Evolutionary conservation across 1,140 invertebrate species (phyloP).

Genomic region (Riptortus pedestris): DNA sequence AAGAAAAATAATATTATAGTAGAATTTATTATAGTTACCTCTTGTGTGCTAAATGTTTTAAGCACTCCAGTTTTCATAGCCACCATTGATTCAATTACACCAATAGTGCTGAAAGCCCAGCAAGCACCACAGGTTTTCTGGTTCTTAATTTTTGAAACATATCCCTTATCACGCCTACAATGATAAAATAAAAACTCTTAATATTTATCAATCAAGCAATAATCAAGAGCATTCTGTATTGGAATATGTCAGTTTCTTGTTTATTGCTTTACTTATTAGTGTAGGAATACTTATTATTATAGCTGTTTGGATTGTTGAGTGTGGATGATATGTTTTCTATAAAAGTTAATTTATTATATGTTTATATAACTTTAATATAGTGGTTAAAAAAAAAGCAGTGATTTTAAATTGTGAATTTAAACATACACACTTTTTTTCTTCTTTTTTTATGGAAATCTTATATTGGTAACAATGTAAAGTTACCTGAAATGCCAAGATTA

Average conservation of each 20-base stretch:
- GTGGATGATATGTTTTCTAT: background rate
- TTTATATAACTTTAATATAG: background rate
- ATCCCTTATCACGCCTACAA: constrained; percentile 54
- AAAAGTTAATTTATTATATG: too few relatives aligned
- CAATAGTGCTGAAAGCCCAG: constrained; percentile 75
- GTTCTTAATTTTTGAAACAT: constrained; percentile 57
- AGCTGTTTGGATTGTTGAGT: background rate
- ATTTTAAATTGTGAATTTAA: too few relatives aligned
- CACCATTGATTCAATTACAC: constrained; percentile 65
- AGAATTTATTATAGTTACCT: too few relatives aligned
- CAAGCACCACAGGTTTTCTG: constrained; percentile 75
- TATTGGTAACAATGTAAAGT: too few relatives aligned
- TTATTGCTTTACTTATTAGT: background rate
- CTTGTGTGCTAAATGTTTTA: constrained; percentile 60
- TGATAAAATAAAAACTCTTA: constrained; percentile 1
- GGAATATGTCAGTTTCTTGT: too few relatives aligned
- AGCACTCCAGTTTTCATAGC: constrained; percentile 55
- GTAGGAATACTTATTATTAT: too few relatives aligned
- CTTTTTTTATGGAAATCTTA: too few relatives aligned
- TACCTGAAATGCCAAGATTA: too few relatives aligned
- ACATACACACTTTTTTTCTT: background rate
- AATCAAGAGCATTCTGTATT: too few relatives aligned
- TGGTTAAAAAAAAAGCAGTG: background rate
- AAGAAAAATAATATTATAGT: too few relatives aligned
- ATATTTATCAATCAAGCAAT: background rate